phyloP scores from a whole-genome alignment of 2,113 vertebrate genomes.

The Orientallactaga bullata region DNA sequence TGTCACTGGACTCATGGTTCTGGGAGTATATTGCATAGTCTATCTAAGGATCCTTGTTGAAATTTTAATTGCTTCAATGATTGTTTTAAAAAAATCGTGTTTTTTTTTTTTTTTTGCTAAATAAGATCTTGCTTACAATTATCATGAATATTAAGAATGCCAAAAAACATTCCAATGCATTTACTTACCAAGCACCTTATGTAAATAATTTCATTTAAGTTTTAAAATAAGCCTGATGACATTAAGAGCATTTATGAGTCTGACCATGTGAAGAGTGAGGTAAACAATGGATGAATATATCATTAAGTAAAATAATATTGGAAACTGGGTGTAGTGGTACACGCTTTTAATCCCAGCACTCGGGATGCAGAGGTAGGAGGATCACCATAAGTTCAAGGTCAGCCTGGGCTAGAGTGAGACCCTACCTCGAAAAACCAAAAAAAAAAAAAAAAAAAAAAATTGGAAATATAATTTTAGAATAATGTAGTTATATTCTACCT shows the following conservation, averaged over 20 bases:
- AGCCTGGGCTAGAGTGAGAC: too few species aligned
- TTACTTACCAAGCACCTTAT: neutral
- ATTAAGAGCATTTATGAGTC: neutral
- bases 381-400: too few species aligned
- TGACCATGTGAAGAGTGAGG: neutral
- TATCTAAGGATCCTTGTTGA: neutral
- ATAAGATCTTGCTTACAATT: neutral
- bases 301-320: conserved; percentile 11
- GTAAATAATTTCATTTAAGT: neutral
- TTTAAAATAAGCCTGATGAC: neutral
- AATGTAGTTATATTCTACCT: neutral
- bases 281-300: neutral
- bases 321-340: too few species aligned
- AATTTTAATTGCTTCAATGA: conserved; percentile 60
- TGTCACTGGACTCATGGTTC: conserved; percentile 10
- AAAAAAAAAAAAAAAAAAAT: too few species aligned
- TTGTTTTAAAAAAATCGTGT: neutral
- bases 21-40: neutral
- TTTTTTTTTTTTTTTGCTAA: conserved; percentile 39
- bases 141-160: neutral
- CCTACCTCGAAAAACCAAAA: too few species aligned
- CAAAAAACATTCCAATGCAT: neutral
- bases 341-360: too few species aligned
- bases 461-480: neutral
- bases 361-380: too few species aligned